Evolutionary conservation across 2,113 vertebrate genomes (phyloP).

Genomic region (Xenus cinereus): DNA sequence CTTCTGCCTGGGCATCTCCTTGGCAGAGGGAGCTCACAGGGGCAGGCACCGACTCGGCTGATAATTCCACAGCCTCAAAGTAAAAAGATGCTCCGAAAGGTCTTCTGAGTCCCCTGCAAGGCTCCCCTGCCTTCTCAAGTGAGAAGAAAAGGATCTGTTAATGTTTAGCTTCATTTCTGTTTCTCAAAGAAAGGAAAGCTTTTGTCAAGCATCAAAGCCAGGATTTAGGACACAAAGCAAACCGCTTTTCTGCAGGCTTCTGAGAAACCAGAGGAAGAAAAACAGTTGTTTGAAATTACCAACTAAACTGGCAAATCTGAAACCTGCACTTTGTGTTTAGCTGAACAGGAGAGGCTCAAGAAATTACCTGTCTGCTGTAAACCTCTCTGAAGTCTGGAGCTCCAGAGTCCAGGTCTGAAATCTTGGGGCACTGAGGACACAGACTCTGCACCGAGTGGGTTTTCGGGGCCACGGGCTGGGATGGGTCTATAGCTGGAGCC

Average conservation of each 20-base stretch:
- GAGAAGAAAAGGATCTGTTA: constrained; percentile 25
- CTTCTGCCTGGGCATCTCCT: background rate
- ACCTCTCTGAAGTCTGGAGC: background rate
- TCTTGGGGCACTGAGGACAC: background rate
- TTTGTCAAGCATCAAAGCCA: constrained; percentile 44
- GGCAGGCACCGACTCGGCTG: accelerated
- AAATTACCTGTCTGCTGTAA: background rate
- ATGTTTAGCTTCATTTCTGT: constrained; percentile 53
- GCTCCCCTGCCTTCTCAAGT: background rate
- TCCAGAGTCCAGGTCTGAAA: background rate
- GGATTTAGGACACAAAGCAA: constrained; percentile 2
- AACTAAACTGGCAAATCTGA: background rate
- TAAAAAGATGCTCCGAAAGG: background rate
- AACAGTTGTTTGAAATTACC: constrained; percentile 11
- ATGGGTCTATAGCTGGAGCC: background rate
- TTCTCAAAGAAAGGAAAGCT: constrained; percentile 59
- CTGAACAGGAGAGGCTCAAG: background rate
- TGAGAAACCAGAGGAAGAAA: background rate
- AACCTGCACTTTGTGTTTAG: background rate
- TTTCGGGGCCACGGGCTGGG: background rate
- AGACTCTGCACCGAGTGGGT: accelerated
- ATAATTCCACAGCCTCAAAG: background rate
- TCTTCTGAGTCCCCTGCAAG: background rate
- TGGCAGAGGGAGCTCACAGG: background rate
- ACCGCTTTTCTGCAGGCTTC: background rate